Base-by-base conservation (phyloP, 2,797 vertebrate genomes). In the Octomys mimax region DNA sequence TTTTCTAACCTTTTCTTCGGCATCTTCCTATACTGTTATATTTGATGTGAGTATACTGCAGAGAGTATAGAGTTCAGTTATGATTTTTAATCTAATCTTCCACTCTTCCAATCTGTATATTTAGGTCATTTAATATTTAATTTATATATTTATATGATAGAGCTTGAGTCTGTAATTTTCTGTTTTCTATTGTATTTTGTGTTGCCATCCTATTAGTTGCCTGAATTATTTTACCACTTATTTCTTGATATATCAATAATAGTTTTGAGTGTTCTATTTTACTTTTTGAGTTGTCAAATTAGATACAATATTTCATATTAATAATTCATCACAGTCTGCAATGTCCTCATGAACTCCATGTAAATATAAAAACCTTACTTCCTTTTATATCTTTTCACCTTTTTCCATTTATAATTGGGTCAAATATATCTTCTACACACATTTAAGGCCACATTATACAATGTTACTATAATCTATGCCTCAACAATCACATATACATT, bases 81-180 rank as follows among this genome's bases (percentile, higher is more conserved):
- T 82, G 5, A 62, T 87, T 82, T 64, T 86, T 77, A 89, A 87
- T 70, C 19, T 10, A 42, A 3, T 42, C 42, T 42, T 42, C 42
- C 5, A 70, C 75, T 87, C 24, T 77, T 24, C 3, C 49, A 81
- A 75, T 85, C 49, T 86, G 1, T 86, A 22, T 46, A 89, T 86
- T 89, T 82, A 90, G 31, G 64, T 3, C 1, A 71, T 61, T 89
- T 89, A 85, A 64, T 33, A 86, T 81, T 89, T 92, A 83, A 91
- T n/a, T 12, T 52, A 81, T 75, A 73, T 12, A 75, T 49, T 57
- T 82, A 68, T 31, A 66, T 49, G 22, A 84, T 84, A 70, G 11
- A 46, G 14, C 4, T 88, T 77, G 24, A 68, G 9, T 70, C 4
- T 84, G 16, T 62, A 62, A 62, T 62, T 68, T 68, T 68, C 31